Base-by-base conservation (phyloP, 2,113 vertebrate genomes). In the Enhydra lutris region DNA sequence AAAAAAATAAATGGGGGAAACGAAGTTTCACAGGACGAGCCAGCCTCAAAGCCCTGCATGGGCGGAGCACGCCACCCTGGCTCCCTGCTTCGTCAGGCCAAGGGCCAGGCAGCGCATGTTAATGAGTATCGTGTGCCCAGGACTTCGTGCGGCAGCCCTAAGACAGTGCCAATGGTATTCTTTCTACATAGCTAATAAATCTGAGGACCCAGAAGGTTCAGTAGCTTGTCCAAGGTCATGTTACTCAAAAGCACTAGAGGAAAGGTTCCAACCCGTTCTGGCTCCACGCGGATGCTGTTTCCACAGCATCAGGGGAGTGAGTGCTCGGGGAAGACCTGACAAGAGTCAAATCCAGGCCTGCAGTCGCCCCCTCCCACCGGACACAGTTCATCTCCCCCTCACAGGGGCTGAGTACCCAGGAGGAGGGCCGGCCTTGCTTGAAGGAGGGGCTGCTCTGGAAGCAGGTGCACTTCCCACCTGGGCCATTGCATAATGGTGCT, bases 291-390 rank as follows among this genome's bases (percentile, higher is more conserved):
- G 14, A 57, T 0, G 24, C n/a, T 7, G 1, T 36, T 47, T 74
- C 63, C 57, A n/a, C 0, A 1, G 12, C 29, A 36, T 36, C 39
- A 6, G 61, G 93, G 93, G 69, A 52, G 29, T 17, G 26, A 45
- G n/a, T 29, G 39, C 55, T 86, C 15, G 42, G 80, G 69, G 74
- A 87, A 79, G 69, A 82, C 13, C 9, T 14, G 78, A 59, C 4
- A 9, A 63, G 61, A 50, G 50, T 73, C 14, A 15, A 0, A 0
- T 3, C 2, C 15, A 7, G 15, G 13, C 42, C 18, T 65, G 80
- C 63, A 45, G n/a, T 31, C 21, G 1, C 17, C 24, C 13, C 31
- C 31, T 1, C 6, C 50, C 14, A 15, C 50, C 1, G 0, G 15
- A 26, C 36, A 17, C 14, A 14, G 18, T 55, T 63, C 31, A 24